These are phyloP conservation scores for Periophthalmodon schlosseri DNA, from an alignment of 2,113 vertebrate species.

Conservation along the genomic window DNA sequence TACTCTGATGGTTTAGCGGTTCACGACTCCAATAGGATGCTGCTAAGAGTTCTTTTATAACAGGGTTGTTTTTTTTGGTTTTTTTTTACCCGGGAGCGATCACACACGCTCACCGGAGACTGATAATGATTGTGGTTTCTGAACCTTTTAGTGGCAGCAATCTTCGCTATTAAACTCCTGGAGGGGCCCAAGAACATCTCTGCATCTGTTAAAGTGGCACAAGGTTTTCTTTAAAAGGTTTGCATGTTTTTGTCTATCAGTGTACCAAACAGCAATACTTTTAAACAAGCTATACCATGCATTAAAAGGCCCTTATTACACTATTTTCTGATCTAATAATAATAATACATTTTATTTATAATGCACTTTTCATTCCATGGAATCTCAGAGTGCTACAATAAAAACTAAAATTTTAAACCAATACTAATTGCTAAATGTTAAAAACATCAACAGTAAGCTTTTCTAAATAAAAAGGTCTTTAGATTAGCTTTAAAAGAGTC, in stretches of 20 bases:
- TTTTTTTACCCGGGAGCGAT: background rate
- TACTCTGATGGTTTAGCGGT: background rate
- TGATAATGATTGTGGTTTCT: conserved; percentile 4
- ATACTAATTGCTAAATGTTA: too few relatives aligned
- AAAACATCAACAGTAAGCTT: too few relatives aligned
- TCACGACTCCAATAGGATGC: conserved; percentile 3
- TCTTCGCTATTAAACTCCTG: background rate
- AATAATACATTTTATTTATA: too few relatives aligned
- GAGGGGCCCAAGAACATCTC: conserved; percentile 5
- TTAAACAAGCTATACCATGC: background rate
- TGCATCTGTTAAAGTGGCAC: background rate
- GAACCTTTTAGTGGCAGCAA: background rate
- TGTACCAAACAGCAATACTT: background rate
- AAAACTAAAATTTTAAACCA: too few relatives aligned
- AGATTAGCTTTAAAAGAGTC: too few relatives aligned
- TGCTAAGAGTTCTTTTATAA: background rate
- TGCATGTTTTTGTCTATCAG: background rate
- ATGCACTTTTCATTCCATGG: too few relatives aligned
- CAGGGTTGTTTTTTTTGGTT: background rate
- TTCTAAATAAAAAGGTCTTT: too few relatives aligned
- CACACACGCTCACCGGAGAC: background rate
- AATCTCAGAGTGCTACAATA: too few relatives aligned
- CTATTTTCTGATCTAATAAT: too few relatives aligned
- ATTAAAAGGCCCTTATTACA: background rate
- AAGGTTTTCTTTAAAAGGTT: background rate